phyloP scores from a whole-genome alignment of 92 coral and sea anemone species.

The Metridium senile region DNA sequence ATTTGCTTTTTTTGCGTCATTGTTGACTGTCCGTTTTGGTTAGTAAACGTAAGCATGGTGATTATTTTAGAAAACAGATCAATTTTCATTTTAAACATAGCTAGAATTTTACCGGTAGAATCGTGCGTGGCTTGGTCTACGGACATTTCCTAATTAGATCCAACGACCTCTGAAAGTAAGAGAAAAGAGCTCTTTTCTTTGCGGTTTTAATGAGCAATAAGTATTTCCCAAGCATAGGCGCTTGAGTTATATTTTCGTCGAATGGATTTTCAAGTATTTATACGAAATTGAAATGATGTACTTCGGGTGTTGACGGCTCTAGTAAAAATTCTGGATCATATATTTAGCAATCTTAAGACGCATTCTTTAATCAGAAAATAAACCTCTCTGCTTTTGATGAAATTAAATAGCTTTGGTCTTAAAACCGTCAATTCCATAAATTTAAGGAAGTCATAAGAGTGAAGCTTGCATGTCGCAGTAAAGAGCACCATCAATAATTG shows the following conservation, averaged over 20 bases:
- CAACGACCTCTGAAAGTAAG: not conserved
- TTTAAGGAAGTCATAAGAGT: not conserved
- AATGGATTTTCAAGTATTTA: not conserved
- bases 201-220: constrained; percentile 3
- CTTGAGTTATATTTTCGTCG: not conserved
- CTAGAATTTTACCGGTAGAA: constrained; percentile 14
- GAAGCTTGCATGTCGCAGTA: not conserved
- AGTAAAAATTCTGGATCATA: not conserved
- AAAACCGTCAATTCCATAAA: not conserved
- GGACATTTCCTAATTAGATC: constrained; percentile 19
- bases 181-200: not conserved
- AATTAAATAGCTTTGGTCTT: not conserved
- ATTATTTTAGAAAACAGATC: constrained; percentile 21
- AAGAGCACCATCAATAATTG: too few relatives aligned
- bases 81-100: constrained; percentile 25
- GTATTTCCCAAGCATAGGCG: not conserved
- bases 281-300: not conserved
- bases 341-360: not conserved
- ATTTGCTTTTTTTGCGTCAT: constrained; percentile 59
- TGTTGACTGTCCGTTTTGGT: constrained; percentile 33
- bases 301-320: constrained; percentile 3
- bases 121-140: constrained; percentile 13
- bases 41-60: constrained; percentile 6
- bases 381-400: not conserved
- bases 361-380: not conserved